A percentile compares a stretch with the other conserved stretches of the same genome.
Evolutionary conservation across 37 sponge, comb jelly and placozoan species (phyloP).

Genomic region (Amphimedon queenslandica): DNA sequence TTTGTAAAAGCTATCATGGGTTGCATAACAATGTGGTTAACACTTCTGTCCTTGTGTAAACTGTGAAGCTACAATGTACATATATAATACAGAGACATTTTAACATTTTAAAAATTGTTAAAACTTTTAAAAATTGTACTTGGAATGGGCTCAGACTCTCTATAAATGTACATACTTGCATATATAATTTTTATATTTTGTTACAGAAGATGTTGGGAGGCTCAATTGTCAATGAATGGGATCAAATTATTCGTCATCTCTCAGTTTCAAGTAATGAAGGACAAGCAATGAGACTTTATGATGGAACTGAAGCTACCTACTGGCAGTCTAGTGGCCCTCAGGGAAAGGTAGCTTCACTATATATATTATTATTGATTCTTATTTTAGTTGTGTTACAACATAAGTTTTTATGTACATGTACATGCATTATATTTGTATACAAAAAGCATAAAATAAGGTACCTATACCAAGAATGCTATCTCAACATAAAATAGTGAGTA

Average conservation of each 20-base stretch:
- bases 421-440: no score
- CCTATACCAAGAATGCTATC: background rate
- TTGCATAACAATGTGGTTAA: no score
- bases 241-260: conserved; percentile 64
- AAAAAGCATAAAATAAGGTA: background rate
- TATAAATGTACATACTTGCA: no score
- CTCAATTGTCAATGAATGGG: conserved; percentile 84
- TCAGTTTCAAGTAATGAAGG: conserved; percentile 71
- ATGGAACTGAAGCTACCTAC: conserved; percentile 62
- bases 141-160: no score
- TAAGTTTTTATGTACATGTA: background rate
- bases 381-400: background rate
- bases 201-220: conserved; percentile 75
- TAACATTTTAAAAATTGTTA: no score
- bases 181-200: background rate
- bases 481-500: no score
- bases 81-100: no score
- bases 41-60: no score
- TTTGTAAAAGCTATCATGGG: no score
- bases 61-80: no score
- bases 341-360: conserved; percentile 55
- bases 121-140: no score
- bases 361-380: background rate
- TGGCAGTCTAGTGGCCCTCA: conserved; percentile 92
- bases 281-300: conserved; percentile 56